Evolutionary conservation across 2,888 invertebrate species (phyloP), one percentile per base, ranked within the genome.

Genomic region (Meganola albula): DNA sequence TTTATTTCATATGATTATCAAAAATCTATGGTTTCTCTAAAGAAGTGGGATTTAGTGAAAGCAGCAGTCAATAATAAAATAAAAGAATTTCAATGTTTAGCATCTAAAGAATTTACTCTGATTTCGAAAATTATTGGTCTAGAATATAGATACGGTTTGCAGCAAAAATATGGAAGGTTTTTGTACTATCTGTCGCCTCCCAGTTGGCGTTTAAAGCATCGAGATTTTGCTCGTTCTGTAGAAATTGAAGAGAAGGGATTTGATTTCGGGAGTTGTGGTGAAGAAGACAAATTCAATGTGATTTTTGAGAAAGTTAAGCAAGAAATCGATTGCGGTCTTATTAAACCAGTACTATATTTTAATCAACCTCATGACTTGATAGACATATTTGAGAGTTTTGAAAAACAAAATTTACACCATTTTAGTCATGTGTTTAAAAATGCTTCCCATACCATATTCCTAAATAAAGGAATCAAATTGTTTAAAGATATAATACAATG

Each of bases 151-250:
- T 92, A 90, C 84, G 65, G 87, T 27, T 71, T 87, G 25, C 88
- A 88, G 35, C 90, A 90, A 60, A 88, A 89, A 66, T 91, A 91
- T 63, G 91, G 91, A 31, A 85, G 88, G 50, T 91, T 92, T 72
- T 71, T 92, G n/a, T 90, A 88, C 62, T 86, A 88, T 53, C 68
- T 91, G n/a, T 90, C 91, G 21, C 90, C 91, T 1, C 79, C 88
- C 23, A 73, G 78, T 13, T 91, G 91, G 90, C 79, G 89, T 12
- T 60, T 65, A 22, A 67, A 79, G 40, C 72, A 90, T 49, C 88
- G 90, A 53, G 73, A 75, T 28, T 85, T 84, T 48, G 84, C 85
- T 10, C 62, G 49, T 16, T 84, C 85, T 8, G 39, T 79, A 12
- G 84, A 85, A 62, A 84, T 85, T 43, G 78, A 80, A 58, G 71